These are phyloP conservation scores for Cariama cristata DNA, from an alignment of 2,113 vertebrate genomes.

Conservation along the genomic window DNA sequence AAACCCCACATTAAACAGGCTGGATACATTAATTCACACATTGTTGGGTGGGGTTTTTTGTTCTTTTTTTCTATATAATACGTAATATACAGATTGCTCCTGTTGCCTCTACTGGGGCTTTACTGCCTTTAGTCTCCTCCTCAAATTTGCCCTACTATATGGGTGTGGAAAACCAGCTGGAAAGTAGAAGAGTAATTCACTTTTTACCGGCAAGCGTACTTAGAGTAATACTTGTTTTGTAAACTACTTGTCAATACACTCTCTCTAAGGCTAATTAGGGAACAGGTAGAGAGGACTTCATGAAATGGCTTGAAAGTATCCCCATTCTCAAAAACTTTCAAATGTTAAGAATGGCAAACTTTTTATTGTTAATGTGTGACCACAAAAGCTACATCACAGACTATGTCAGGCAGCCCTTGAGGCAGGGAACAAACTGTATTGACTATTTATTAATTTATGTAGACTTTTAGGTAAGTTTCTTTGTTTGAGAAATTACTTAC, in stretches of 20 bases:
- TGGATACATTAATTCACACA: not conserved
- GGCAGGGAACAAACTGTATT: accelerated
- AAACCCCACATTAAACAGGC: accelerated
- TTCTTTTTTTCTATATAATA: not conserved
- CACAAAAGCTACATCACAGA: not conserved
- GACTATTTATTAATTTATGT: not conserved
- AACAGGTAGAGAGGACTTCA: not conserved
- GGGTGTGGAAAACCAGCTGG: not conserved
- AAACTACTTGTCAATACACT: not conserved
- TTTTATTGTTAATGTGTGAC: not conserved
- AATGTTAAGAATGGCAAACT: not conserved
- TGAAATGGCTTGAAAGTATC: not conserved
- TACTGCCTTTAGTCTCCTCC: not conserved
- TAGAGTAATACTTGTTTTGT: not conserved
- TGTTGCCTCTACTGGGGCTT: not conserved
- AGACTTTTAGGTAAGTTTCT: not conserved
- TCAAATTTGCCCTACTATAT: not conserved
- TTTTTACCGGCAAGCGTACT: not conserved
- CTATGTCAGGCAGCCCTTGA: accelerated
- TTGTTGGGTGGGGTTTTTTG: accelerated
- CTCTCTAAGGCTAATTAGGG: not conserved
- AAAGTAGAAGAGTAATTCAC: not conserved
- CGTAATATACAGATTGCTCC: accelerated
- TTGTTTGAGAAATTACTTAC: not conserved
- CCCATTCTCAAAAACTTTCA: not conserved